Percentiles rank a stretch among this genome's conserved stretches.
Evolutionary conservation across 2,113 vertebrate species (phyloP).

Genomic region (Seriola dumerili): DNA sequence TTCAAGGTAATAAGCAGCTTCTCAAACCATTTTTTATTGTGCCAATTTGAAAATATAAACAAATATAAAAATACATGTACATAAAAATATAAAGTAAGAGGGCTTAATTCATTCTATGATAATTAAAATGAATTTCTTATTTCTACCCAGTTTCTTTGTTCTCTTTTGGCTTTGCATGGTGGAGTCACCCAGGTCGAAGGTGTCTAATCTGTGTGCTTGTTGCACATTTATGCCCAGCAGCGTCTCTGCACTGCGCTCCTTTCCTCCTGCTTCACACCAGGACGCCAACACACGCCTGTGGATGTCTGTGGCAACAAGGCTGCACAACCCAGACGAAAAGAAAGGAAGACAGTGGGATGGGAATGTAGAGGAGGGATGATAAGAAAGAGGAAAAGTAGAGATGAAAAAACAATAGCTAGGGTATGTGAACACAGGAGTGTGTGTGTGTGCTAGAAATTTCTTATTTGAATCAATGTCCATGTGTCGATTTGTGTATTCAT

Average conservation of each 20-base stretch:
- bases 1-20: background rate
- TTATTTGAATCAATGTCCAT: background rate
- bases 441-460: background rate
- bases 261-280: background rate
- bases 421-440: background rate
- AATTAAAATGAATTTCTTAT: background rate
- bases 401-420: background rate
- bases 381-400: background rate
- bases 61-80: no score
- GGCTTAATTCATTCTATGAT: no score
- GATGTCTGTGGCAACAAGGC: constrained; percentile 1
- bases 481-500: background rate
- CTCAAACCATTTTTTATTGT: no score
- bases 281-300: constrained; percentile 3
- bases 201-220: background rate
- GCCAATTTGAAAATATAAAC: no score
- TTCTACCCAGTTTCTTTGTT: background rate
- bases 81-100: no score
- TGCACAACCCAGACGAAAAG: background rate
- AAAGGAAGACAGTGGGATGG: background rate
- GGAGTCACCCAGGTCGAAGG: background rate
- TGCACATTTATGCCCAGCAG: background rate
- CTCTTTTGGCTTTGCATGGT: background rate
- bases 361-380: background rate
- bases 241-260: background rate